Base-by-base conservation (phyloP, 1,140 invertebrate species). In the Monomorium pharaonis region DNA sequence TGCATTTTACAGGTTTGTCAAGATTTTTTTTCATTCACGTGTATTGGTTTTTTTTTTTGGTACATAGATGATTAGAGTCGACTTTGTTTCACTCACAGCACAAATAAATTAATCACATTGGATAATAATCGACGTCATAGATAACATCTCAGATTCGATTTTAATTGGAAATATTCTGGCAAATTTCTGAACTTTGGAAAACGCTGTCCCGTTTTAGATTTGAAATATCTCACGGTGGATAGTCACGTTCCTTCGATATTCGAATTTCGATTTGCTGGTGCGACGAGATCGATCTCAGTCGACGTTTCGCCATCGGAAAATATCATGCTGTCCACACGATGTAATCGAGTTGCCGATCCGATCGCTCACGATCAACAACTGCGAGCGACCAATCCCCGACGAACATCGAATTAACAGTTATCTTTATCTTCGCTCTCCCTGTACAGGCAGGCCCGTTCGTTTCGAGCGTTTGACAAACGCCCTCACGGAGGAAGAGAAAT, bases 391-490 rank as follows among this genome's bases (percentile, higher is more conserved):
- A n/a, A n/a, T n/a, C n/a, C 12, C n/a, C 12, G 51, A 54, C 47
- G 44, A 54, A 27, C 62, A 27, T 5, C 21, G 60, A 74, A 72
- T 74, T 74, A 83, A 27, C 78, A 69, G 62, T 69, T 30, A 56
- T 65, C 54, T 74, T 74, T 72, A 58, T 60, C n/a, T n/a, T n/a
- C 18, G 78, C 51, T 47, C 18, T n/a, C 51, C 33, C 18, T n/a
- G 21, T 33, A 67, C 47, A 42, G 60, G 4, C 47, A 42, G 60
- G 4, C 16, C 10, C 33, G 63, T 83, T 83, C 37, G 74, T 83
- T 72, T 60, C 67, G 51, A 44, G 37, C 67, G 37, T 0, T 60
- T 58, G 78, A 58, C 51, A 72, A 83, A 72, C 24, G 78, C 37
- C 12, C 24, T 65, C 10, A 2, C 24, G 18, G 58, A 37, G 24